phyloP scores from a whole-genome alignment of 1,140 invertebrate species.

The Bombus waltoni region DNA sequence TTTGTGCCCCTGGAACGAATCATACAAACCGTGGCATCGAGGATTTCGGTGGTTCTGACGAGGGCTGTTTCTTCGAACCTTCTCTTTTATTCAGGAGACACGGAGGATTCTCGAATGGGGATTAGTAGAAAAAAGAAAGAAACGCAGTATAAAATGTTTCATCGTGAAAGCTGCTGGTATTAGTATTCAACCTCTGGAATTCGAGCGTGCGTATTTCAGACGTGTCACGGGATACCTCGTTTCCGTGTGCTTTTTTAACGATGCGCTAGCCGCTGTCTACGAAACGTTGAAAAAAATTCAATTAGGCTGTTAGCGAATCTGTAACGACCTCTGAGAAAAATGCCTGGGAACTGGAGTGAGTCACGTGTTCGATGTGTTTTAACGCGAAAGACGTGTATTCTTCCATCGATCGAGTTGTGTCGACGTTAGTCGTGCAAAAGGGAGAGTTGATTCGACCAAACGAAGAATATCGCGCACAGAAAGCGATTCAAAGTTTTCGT shows the following conservation, averaged over 20 bases:
- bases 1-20: slow-evolving; percentile 32
- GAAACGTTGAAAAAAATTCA: neutral
- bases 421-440: neutral
- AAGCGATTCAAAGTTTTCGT: neutral
- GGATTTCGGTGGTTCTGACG: neutral
- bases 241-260: neutral
- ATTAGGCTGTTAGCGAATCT: slow-evolving; percentile 16
- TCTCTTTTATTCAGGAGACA: neutral
- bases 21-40: neutral
- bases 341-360: slow-evolving; percentile 23
- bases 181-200: neutral
- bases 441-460: neutral
- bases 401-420: neutral
- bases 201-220: neutral
- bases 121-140: neutral
- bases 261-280: neutral
- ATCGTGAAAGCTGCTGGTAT: neutral
- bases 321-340: slow-evolving; percentile 31
- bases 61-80: neutral
- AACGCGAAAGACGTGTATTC: neutral
- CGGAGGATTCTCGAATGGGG: neutral
- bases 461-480: neutral
- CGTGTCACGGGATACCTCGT: neutral
- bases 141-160: neutral
- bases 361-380: neutral